These are phyloP conservation scores for Neolamprologus variostigma DNA, from an alignment of 2,113 vertebrate species.

Conservation along the genomic window DNA sequence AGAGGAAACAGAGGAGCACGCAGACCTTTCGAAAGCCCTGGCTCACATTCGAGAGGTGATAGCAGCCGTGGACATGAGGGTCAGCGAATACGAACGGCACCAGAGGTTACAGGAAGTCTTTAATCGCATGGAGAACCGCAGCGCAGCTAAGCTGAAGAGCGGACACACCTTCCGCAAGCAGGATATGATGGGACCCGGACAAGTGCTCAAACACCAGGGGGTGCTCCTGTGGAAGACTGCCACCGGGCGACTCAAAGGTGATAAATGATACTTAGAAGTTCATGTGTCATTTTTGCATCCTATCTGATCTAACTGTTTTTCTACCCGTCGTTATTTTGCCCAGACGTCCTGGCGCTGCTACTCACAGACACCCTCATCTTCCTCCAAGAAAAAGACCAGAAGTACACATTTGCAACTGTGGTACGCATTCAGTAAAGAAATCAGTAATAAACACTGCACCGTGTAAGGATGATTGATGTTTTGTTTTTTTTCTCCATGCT, in stretches of 20 bases:
- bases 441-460: neutral
- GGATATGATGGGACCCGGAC: conserved; percentile 77
- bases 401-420: conserved; percentile 87
- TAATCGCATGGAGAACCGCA: conserved; percentile 89
- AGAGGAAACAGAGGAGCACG: conserved; percentile 84
- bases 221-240: conserved; percentile 94
- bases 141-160: conserved; percentile 83
- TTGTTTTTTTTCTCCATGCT: neutral
- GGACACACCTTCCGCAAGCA: conserved; percentile 87
- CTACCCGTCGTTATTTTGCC: neutral
- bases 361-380: conserved; percentile 84
- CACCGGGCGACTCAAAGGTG: conserved; percentile 94
- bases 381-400: conserved; percentile 95
- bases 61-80: conserved; percentile 81
- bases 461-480: neutral
- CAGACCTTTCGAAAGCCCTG: conserved; percentile 79
- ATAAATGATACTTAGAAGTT: neutral
- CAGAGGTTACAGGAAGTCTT: conserved; percentile 85
- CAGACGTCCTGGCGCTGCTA: conserved; percentile 85
- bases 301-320: neutral
- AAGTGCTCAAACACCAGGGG: conserved; percentile 80
- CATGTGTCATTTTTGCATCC: neutral
- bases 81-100: conserved; percentile 85
- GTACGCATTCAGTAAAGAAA: conserved; percentile 64
- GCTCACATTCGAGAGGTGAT: conserved; percentile 84